Evolutionary conservation across 2,113 vertebrate species (phyloP).

Genomic region (Dasyornis broadbenti): DNA sequence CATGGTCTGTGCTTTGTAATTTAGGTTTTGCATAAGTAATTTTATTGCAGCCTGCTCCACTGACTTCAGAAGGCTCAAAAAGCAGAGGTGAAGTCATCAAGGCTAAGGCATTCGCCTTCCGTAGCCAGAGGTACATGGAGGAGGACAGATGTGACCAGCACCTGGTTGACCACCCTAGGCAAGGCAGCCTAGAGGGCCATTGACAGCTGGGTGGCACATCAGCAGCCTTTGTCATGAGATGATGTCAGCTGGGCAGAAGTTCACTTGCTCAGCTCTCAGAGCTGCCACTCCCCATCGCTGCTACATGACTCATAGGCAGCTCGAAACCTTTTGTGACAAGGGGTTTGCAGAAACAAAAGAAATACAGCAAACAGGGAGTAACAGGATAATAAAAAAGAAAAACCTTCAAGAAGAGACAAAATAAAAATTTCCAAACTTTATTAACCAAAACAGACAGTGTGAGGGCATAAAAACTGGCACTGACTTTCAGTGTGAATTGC

Average conservation of each 20-base stretch:
- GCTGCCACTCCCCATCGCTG: conserved; percentile 5
- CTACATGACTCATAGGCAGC: neutral
- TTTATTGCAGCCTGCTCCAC: neutral
- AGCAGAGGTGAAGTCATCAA: neutral
- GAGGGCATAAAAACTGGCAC: neutral
- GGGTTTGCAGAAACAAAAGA: neutral
- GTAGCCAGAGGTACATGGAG: neutral
- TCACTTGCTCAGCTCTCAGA: neutral
- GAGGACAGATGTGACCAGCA: neutral
- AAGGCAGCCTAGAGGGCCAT: neutral
- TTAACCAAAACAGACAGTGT: neutral
- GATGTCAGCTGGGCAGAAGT: neutral
- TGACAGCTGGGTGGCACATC: neutral
- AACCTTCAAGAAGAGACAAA: neutral
- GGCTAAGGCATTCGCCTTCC: neutral
- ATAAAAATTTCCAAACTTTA: neutral
- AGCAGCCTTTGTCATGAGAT: neutral
- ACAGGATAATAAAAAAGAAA: neutral
- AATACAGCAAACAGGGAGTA: neutral
- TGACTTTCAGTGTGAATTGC: neutral
- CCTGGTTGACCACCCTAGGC: neutral
- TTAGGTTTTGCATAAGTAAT: neutral
- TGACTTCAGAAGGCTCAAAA: neutral
- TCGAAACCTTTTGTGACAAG: neutral
- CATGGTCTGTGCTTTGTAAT: neutral